A percentile compares a stretch with the other conserved stretches of the same genome.
Evolutionary conservation across 1,140 invertebrate species (phyloP).

Genomic region (Vollenhovia emeryi): DNA sequence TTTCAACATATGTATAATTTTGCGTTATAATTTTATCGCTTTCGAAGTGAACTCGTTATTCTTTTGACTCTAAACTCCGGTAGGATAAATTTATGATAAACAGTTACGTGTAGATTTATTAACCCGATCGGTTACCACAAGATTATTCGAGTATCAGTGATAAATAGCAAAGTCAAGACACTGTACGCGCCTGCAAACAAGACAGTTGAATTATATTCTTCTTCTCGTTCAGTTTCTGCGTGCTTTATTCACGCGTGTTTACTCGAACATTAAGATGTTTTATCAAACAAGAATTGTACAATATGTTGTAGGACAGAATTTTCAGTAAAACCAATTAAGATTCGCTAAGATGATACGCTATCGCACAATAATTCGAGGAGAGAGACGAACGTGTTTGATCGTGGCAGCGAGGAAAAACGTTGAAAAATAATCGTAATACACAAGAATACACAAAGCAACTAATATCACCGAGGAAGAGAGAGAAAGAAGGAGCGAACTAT

Average conservation of each 20-base stretch:
- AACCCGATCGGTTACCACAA: neutral
- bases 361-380: neutral
- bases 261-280: neutral
- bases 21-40: neutral
- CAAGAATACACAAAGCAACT: constrained; percentile 64
- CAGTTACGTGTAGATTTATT: too few relatives aligned
- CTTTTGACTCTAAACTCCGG: neutral
- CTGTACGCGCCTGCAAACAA: neutral
- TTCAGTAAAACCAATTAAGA: neutral
- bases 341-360: neutral
- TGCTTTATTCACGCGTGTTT: neutral
- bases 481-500: constrained; percentile 15
- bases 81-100: neutral
- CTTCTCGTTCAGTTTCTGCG: neutral
- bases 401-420: neutral
- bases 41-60: neutral
- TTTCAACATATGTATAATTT: neutral
- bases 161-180: neutral
- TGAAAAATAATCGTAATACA: constrained; percentile 23
- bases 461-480: constrained; percentile 64
- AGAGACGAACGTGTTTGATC: neutral
- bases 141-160: neutral
- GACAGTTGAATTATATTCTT: neutral
- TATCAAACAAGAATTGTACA: neutral
- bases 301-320: neutral